These are phyloP conservation scores for Clarias magur DNA, from an alignment of 2,113 vertebrate genomes.

Conservation along the genomic window DNA sequence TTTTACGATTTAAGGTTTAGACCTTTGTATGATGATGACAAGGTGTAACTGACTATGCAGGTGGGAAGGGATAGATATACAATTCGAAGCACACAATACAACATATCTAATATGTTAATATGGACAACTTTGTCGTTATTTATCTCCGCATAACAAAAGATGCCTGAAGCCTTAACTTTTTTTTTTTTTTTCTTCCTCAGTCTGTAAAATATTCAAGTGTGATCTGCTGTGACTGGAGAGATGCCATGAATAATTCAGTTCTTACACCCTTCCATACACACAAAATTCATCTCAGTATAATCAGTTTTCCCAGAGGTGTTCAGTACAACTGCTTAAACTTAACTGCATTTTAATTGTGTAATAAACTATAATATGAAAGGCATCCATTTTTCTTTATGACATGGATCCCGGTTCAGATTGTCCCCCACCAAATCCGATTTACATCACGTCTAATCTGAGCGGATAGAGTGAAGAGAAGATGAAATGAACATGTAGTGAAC, in stretches of 20 bases:
- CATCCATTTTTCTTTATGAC: slow-evolving; percentile 50
- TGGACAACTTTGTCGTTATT: not conserved
- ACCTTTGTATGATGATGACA: not conserved
- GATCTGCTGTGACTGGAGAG: slow-evolving; percentile 65
- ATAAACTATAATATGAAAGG: slow-evolving; percentile 58
- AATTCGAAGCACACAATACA: not conserved
- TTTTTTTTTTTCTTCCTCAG: slow-evolving; percentile 3
- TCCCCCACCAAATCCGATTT: not conserved
- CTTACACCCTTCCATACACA: slow-evolving; percentile 41
- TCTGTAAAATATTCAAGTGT: slow-evolving; percentile 62
- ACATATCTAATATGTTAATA: not conserved
- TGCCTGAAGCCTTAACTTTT: not conserved
- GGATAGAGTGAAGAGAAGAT: not conserved
- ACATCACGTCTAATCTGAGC: not conserved
- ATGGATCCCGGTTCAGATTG: slow-evolving; percentile 33
- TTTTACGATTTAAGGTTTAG: not conserved
- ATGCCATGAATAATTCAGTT: slow-evolving; percentile 70
- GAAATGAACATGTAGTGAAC: slow-evolving; percentile 5
- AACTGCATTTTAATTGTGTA: slow-evolving; percentile 65
- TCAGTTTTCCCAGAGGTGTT: slow-evolving; percentile 37
- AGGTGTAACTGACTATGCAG: not conserved
- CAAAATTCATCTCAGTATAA: slow-evolving; percentile 56
- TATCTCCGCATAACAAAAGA: not conserved
- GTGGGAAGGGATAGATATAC: not conserved
- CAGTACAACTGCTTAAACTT: slow-evolving; percentile 48